These are phyloP conservation scores for Zoroaster sp. DNA, from an alignment of 53 echinoderm and acorn worm species.

Conservation along the genomic window DNA sequence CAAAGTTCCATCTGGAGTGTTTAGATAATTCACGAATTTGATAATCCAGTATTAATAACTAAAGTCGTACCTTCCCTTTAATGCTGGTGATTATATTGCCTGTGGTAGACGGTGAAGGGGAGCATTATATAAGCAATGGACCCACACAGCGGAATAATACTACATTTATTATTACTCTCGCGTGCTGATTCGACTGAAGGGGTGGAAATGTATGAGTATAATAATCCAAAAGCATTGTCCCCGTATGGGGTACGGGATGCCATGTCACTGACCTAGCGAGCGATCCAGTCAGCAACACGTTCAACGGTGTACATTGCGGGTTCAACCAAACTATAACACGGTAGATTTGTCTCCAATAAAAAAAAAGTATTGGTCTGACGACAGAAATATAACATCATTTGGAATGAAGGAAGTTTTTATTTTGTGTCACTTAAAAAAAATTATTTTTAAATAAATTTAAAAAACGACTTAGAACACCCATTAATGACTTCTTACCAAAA, in stretches of 20 bases:
- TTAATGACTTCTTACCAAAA: too few species aligned
- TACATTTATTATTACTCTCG: slow-evolving; percentile 1
- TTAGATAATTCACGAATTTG: too few species aligned
- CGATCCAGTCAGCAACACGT: background rate
- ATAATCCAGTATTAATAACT: too few species aligned
- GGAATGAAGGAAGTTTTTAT: too few species aligned
- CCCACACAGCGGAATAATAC: background rate
- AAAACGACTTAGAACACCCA: too few species aligned
- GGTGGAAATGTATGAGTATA: background rate
- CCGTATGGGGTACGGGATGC: background rate
- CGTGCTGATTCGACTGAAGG: slow-evolving; percentile 13
- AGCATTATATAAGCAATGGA: background rate
- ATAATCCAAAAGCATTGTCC: background rate
- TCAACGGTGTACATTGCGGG: background rate
- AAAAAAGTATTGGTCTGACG: background rate
- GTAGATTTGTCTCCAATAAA: background rate
- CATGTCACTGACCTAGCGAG: slow-evolving; percentile 42
- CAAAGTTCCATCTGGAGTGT: too few species aligned
- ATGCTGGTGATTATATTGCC: background rate
- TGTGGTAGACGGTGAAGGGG: background rate
- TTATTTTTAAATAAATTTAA: too few species aligned
- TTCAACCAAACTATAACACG: background rate
- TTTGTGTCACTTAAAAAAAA: too few species aligned
- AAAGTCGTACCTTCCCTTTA: background rate
- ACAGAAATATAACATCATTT: too few species aligned